These are phyloP conservation scores for Chloromyia formosa DNA, from an alignment of 2,888 invertebrate species.

Conservation along the genomic window DNA sequence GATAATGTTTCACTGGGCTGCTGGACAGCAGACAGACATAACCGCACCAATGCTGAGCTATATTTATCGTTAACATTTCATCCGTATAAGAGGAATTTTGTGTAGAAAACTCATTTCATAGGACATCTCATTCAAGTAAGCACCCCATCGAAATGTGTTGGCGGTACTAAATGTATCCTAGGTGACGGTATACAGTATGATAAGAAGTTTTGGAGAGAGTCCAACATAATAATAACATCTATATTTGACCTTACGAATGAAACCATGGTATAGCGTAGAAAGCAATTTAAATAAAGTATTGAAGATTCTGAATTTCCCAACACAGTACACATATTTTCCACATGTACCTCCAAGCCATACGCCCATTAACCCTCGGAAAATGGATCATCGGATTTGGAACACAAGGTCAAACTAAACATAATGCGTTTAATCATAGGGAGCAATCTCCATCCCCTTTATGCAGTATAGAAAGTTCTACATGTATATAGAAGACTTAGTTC, in stretches of 20 bases:
- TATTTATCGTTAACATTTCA: constrained; percentile 6
- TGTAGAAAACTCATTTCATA: constrained; percentile 7
- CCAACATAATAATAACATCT: neutral
- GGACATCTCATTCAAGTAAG: constrained; percentile 25
- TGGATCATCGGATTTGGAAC: no score
- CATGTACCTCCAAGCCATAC: no score
- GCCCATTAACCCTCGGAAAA: no score
- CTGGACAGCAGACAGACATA: neutral
- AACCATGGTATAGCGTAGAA: neutral
- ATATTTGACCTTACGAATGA: neutral
- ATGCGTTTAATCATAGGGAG: neutral
- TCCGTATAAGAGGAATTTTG: neutral
- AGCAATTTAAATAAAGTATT: no score
- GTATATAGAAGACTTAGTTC: neutral
- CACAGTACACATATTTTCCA: no score
- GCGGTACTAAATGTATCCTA: neutral
- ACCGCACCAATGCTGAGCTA: neutral
- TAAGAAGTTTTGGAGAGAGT: neutral
- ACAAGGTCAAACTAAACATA: neutral
- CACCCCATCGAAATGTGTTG: neutral
- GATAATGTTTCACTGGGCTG: neutral
- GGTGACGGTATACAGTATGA: neutral
- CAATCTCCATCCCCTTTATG: neutral
- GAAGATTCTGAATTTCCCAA: no score
- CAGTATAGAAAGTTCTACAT: neutral